Conservation (phyloP, 2,888 invertebrate genomes). For the Lithophane socia region DNA sequence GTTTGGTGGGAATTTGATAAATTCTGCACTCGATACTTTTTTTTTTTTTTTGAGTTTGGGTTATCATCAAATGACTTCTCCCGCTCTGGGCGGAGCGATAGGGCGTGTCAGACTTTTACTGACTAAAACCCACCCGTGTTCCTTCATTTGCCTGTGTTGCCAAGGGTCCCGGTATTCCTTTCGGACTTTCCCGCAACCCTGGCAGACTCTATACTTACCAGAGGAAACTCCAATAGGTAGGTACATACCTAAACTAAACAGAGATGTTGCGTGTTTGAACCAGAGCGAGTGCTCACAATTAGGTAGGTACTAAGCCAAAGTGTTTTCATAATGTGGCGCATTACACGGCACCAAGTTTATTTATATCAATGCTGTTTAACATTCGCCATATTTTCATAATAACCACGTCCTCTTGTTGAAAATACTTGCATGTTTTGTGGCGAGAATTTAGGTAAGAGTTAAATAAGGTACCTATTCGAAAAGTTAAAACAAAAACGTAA, state of each 20-base stretch:
- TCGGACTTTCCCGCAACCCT: too few species aligned
- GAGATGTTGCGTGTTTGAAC: slow-evolving; percentile 23
- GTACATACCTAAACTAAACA: not conserved
- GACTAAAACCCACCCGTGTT: too few species aligned
- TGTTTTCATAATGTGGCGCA: slow-evolving; percentile 9
- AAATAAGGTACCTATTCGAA: not conserved
- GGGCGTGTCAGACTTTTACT: too few species aligned
- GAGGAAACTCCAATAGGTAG: not conserved
- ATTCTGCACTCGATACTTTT: not conserved
- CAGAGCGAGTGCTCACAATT: not conserved
- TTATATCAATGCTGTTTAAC: not conserved
- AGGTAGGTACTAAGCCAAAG: not conserved
- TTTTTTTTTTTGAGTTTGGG: too few species aligned
- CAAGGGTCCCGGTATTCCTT: too few species aligned
- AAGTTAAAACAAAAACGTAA: not conserved
- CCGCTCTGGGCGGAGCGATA: too few species aligned
- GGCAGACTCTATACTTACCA: too few species aligned
- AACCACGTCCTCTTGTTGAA: not conserved
- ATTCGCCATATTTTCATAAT: slow-evolving; percentile 15
- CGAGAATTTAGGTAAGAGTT: not conserved
- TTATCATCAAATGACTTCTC: too few species aligned
- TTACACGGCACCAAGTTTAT: slow-evolving; percentile 16
- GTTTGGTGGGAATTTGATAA: not conserved
- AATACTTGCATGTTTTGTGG: not conserved
- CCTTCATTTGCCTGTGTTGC: too few species aligned